Evolutionary conservation across 2,113 vertebrate species (phyloP).

Genomic region (Brachypteracias leptosomus): DNA sequence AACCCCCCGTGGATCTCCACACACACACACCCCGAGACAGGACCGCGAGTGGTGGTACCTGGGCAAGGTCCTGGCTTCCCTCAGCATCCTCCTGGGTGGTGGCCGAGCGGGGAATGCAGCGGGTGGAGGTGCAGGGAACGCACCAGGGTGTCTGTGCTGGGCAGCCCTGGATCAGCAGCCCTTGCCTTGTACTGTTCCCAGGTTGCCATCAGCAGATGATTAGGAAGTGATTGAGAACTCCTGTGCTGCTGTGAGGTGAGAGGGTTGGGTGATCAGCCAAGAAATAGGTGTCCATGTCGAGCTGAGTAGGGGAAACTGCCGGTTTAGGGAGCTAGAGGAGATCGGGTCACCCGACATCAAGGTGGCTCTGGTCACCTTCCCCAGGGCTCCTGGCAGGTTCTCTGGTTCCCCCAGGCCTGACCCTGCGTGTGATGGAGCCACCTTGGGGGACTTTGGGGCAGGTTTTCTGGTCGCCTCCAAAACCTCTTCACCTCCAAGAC

Average conservation of each 20-base stretch:
- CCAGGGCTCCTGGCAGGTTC: neutral
- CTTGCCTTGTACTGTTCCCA: rapidly evolving
- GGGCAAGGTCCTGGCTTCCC: neutral
- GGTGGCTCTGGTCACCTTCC: neutral
- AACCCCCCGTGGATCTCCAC: no score
- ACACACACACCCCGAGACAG: no score
- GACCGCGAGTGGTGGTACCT: neutral
- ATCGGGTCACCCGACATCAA: neutral
- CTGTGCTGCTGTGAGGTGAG: neutral
- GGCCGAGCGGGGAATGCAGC: neutral
- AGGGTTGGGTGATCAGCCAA: neutral
- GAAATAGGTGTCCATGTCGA: neutral
- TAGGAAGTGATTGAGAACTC: neutral
- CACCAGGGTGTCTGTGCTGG: no score
- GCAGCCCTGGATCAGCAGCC: neutral
- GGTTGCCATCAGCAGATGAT: neutral
- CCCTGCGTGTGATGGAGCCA: rapidly evolving
- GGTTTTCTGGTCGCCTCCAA: neutral
- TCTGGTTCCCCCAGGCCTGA: neutral
- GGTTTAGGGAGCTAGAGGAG: neutral
- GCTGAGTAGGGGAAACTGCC: neutral
- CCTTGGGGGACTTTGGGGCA: neutral
- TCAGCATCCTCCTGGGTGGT: rapidly evolving
- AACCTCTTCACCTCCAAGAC: no score
- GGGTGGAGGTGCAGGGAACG: no score